Evolutionary conservation across 37 sponge, comb jelly and placozoan species (phyloP), one percentile per base, ranked within the genome.

Genomic region (Diacarnus erythraeanus): DNA sequence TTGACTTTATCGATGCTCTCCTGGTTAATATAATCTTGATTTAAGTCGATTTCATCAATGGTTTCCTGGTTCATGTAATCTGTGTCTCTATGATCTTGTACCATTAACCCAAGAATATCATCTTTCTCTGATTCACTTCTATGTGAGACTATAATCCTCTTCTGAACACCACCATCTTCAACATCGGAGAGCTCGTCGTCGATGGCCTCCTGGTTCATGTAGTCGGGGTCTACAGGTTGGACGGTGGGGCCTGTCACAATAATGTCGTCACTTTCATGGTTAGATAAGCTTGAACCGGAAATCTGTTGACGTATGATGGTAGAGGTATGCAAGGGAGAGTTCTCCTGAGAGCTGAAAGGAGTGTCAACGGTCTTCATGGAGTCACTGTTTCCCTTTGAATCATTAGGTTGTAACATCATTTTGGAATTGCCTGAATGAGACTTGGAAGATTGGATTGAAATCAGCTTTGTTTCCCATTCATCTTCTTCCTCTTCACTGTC

Each of bases 401-500:
- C 39, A 21, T 10, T 6, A 35, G 2, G 66, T 60, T 17, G 30
- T 30, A 30, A 31, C 66, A 65, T 8, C 31, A 65, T 18, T 26
- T 5, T 12, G 34, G 17, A 31, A 65, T 30, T 30, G 66, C 34
- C 66, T 15, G 29, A 17, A 30, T 65, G 30, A 2, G 31, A 26
- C 66, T 65, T 65, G 10, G 66, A 8, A 10, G 34, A 30, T 2
- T 26, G 10, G 35, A 65, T 30, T 3, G 66, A 31, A 3, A 31
- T 65, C 12, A 12, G 34, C 6, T 12, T 6, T 30, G 2, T 65
- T 17, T 17, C 54, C 10, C 23, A 27, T 5, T n/a, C 73, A 25
- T 72, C 42, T 72, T 35, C 76, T 31, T 75, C 59, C 33, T 75
- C 76, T 75, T 75, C 57, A 31, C 59, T 58, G 38, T 58, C 59